Evolutionary conservation across 2,797 vertebrate genomes (phyloP), one percentile per base, ranked within the genome.

Genomic region (Eurystomus glaucurus): DNA sequence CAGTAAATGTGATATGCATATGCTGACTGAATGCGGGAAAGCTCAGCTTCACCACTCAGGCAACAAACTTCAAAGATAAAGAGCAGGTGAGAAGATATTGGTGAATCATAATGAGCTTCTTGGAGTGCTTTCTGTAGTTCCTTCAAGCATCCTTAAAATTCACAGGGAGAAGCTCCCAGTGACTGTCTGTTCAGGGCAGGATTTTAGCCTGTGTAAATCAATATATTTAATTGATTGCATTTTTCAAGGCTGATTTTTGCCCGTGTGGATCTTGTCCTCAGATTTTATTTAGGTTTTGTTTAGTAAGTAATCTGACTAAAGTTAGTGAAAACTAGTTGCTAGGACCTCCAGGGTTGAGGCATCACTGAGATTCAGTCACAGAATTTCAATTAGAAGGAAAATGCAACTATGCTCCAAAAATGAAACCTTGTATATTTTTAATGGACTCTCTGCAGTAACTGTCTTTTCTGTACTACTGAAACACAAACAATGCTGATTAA

Each of bases 271-370:
- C 69, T 51, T 35, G 37, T 71, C 35, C 66, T 93, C 29, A 71
- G 57, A 87, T 84, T 95, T 93, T 80, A 58, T 76, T 94, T 72
- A 54, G 18, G 51, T 60, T 68, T 91, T 78, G 4, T 70, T 88
- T 82, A 21, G 45, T 51, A 66, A 45, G n/a, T 62, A 65, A 76
- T 71, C 15, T 69, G 54, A 20, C 13, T 65, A 33, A 90, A 92
- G 35, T 84, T 68, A 57, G 52, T 50, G 45, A 81, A 33, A 68
- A 52, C 22, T 62, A 51, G 76, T 77, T 74, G 8, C 17, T 45
- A 37, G 39, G 48, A 74, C 57, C 48, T 84, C 28, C 39, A 41
- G 12, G 12, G 6, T 10, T 69, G 16, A 69, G 66, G 25, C 18
- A 69, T 64, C 14, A 1, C 14, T 88, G 46, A 54, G 22, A 60